Evolutionary conservation across 2,797 vertebrate genomes (phyloP), one percentile per base, ranked within the genome.

Genomic region (Paramormyrops hopkinsi): DNA sequence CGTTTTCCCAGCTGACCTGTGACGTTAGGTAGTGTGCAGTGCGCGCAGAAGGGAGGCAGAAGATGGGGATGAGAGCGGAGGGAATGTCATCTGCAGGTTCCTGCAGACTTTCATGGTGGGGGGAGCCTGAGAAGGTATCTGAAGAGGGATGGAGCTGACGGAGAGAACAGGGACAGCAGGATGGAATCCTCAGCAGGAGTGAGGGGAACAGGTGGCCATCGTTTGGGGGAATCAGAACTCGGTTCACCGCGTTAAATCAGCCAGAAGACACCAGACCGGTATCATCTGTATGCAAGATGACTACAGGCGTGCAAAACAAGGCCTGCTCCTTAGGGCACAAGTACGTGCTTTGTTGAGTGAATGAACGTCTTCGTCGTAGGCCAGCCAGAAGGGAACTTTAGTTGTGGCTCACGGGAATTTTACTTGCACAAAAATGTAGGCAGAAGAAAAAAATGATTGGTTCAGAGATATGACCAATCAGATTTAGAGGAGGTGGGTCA

Each of bases 301-400:
- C 33, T 79, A 17, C 73, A 79, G 37, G 33, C 73, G 12, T 44
- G 17, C 14, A 44, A 44, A 79, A 79, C 73, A 79, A 19, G 33
- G 29, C 14, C 33, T 76, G 73, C 33, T 76, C 37, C 6, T 76
- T 76, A 37, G 25, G 12, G 73, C 46, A 50, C 88, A 93, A 92
- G 93, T 92, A 93, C 91, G 90, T 91, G 90, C 87, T 88, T 82
- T 87, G 92, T 92, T 91, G 92, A 92, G 85, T 91, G 88, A 90
- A 85, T 84, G 91, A 92, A 90, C 87, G 85, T 86, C 89, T 89
- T 88, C 86, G 88, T 90, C 90, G 91, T 56, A 90, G 69, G 86
- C 25, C 41, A 22, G 56, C 33, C 46, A 53, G 90, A 90, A 86
- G 84, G 44, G 76, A 56, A 69, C 84, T 50, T n/a, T n/a, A 59